A percentile compares a stretch with the other conserved stretches of the same genome.
These are phyloP conservation scores for Cactoblastis cactorum DNA, from an alignment of 2,888 invertebrate genomes.

Conservation along the genomic window DNA sequence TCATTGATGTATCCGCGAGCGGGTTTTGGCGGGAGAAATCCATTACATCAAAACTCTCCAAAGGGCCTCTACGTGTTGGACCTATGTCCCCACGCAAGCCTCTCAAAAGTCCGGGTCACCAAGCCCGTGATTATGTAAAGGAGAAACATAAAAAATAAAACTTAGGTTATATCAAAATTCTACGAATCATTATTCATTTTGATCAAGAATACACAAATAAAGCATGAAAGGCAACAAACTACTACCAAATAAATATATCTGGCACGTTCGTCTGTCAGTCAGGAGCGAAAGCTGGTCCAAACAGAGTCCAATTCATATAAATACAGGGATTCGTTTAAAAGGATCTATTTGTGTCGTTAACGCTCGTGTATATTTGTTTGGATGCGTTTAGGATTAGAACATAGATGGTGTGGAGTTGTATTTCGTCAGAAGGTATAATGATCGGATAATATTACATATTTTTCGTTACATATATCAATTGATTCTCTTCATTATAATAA, in stretches of 20 bases:
- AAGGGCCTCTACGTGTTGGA: too few species aligned
- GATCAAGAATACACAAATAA: neutral
- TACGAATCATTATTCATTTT: neutral
- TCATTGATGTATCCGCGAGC: too few species aligned
- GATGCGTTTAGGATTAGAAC: conserved; percentile 1
- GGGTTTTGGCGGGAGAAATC: too few species aligned
- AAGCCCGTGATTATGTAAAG: too few species aligned
- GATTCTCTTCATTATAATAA: too few species aligned
- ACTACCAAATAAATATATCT: conserved; percentile 5
- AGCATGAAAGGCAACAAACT: neutral
- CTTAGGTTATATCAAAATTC: too few species aligned
- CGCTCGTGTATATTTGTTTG: conserved; percentile 11
- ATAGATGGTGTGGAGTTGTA: neutral
- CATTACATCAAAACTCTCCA: too few species aligned
- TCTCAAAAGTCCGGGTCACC: too few species aligned
- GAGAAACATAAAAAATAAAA: too few species aligned
- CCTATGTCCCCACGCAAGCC: too few species aligned
- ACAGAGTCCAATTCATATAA: conserved; percentile 13
- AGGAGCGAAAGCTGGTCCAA: conserved; percentile 13
- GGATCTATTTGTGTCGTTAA: conserved; percentile 14
- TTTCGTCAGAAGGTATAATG: too few species aligned
- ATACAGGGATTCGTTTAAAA: conserved; percentile 13
- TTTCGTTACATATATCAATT: too few species aligned
- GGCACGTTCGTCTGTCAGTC: conserved; percentile 8
- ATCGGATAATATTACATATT: neutral